phyloP scores from a whole-genome alignment of 2,797 vertebrate species.

The Saxicola maurus region DNA sequence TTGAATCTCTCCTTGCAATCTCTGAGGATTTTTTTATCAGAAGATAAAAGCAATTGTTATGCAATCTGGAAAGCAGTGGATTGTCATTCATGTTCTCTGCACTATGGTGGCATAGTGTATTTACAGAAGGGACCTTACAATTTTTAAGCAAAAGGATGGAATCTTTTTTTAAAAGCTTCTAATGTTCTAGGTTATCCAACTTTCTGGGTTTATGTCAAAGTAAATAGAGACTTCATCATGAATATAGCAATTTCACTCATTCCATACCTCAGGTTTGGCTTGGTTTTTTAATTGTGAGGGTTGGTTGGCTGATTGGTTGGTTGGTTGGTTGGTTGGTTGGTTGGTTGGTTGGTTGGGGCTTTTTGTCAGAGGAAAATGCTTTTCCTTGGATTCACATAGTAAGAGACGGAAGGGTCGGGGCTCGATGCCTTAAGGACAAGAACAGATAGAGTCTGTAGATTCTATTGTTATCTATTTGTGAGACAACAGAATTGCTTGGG shows the following conservation, averaged over 20 bases:
- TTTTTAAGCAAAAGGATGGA: neutral
- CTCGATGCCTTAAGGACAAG: neutral
- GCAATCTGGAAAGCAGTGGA: neutral
- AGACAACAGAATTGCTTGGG: neutral
- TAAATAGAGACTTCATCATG: neutral
- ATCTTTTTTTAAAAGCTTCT: neutral
- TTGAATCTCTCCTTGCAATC: neutral
- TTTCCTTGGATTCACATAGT: neutral
- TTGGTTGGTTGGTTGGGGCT: neutral
- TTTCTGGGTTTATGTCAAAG: neutral
- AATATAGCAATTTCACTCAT: neutral
- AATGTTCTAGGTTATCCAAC: neutral
- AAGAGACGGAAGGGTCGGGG: neutral
- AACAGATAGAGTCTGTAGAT: neutral
- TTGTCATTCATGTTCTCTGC: neutral
- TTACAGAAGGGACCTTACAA: neutral
- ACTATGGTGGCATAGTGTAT: neutral
- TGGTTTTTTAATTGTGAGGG: neutral
- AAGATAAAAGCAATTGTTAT: neutral
- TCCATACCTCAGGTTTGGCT: neutral
- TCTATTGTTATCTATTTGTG: neutral
- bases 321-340: neutral
- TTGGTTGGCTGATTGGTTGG: neutral
- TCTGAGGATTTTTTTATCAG: neutral
- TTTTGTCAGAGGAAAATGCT: neutral